Evolutionary conservation across 2,113 vertebrate genomes (phyloP), one percentile per base, ranked within the genome.

Genomic region (Malurus elegans): DNA sequence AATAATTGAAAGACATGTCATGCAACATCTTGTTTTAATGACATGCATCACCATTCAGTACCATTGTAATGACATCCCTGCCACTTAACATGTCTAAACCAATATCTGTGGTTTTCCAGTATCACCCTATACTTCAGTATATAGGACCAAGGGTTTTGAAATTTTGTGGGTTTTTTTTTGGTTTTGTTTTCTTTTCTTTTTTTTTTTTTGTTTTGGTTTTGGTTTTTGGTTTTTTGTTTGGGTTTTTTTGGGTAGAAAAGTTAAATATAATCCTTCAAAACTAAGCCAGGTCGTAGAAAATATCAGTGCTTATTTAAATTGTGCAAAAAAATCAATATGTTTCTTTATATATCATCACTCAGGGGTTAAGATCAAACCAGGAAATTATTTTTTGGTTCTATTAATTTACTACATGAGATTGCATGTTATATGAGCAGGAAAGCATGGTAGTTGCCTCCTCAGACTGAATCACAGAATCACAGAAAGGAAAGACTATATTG

Each of bases 1-100:
- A 81, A 94, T 94, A 95, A 91, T 89, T 93, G 89, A 93, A 95
- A 94, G 86, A 64, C 51, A 64, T 92, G 94, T 95, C 95, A 89
- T 75, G 40, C 36, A 93, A 71, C 40, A 57, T 53, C 56, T 95
- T 88, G 34, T 70, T 92, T 94, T 95, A 94, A 93, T 92, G 88
- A 70, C 72, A 67, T 78, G 71, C 65, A 78, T 90, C 72, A 80
- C 57, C 47, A 67, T 86, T 95, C 75, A 74, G 21, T 86, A 67
- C 36, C 81, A 67, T 60, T 88, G 80, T 86, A 94, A 93, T 74
- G 92, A 86, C 83, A 90, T 18, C 1, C 70, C 69, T 94, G 64
- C 60, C 38, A 79, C 74, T 92, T 92, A 80, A 84, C 34, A 45
- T 89, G 86, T 96, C 86, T 94, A 92, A 92, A 90, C 23, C 54